These are phyloP conservation scores for Trematomus bernacchii DNA, from an alignment of 2,797 vertebrate species.

Conservation along the genomic window DNA sequence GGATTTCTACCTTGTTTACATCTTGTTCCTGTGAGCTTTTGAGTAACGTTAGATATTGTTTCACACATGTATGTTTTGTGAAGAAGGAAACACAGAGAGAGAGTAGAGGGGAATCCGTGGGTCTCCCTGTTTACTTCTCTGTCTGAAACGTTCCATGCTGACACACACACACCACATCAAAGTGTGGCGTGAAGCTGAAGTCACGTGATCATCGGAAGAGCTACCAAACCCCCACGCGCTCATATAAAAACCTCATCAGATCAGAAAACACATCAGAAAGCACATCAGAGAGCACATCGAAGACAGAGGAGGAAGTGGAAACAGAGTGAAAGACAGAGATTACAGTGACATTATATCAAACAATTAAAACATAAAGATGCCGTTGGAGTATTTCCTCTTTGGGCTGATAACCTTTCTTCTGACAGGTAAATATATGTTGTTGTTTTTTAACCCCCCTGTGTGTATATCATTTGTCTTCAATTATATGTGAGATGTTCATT, in stretches of 20 bases:
- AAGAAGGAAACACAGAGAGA: conserved; percentile 13
- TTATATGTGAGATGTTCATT: neutral
- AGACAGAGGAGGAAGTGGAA: neutral
- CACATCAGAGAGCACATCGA: conserved; percentile 16
- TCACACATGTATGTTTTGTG: conserved; percentile 1
- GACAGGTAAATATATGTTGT: conserved; percentile 64
- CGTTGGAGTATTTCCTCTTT: conserved; percentile 58
- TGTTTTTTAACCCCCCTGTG: neutral
- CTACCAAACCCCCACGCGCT: conserved; percentile 59
- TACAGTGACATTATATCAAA: neutral
- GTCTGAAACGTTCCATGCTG: conserved; percentile 80
- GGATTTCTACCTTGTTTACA: no score
- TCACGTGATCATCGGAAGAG: conserved; percentile 80
- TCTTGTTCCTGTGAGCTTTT: neutral
- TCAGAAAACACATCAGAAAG: conserved; percentile 5
- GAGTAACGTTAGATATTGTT: neutral
- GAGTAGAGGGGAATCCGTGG: conserved; percentile 79
- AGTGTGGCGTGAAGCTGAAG: conserved; percentile 53
- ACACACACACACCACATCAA: conserved; percentile 70
- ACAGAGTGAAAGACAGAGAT: neutral
- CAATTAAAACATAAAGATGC: conserved; percentile 15
- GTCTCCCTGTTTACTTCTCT: conserved; percentile 75
- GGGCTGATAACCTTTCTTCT: conserved; percentile 49
- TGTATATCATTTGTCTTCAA: neutral
- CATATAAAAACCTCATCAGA: conserved; percentile 59